phyloP scores from a whole-genome alignment of 2,113 vertebrate species.

The Entomyzon cyanotis region DNA sequence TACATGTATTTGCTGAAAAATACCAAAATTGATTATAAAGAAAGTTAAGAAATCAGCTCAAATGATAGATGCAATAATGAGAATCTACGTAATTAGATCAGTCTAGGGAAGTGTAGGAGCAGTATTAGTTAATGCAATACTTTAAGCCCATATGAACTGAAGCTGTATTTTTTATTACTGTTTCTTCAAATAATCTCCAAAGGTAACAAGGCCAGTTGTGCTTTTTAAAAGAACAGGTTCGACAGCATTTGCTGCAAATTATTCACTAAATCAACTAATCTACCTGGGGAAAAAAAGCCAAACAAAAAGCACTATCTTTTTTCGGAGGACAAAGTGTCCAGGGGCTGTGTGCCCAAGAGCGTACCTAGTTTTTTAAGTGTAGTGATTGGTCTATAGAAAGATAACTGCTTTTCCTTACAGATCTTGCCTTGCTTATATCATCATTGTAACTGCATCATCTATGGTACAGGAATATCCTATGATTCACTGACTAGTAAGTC shows the following conservation, averaged over 20 bases:
- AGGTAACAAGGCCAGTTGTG: neutral
- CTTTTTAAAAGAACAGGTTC: neutral
- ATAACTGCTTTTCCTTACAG: neutral
- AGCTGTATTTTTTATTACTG: neutral
- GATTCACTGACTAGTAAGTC: neutral
- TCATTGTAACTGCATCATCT: neutral
- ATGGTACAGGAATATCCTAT: neutral
- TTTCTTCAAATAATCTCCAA: neutral
- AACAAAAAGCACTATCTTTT: neutral
- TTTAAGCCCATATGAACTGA: neutral
- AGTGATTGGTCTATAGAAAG: neutral
- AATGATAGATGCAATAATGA: neutral
- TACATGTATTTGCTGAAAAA: neutral
- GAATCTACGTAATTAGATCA: neutral
- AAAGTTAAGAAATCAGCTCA: neutral
- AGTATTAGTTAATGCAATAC: neutral
- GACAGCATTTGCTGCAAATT: neutral
- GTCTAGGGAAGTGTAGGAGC: neutral
- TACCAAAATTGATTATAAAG: neutral
- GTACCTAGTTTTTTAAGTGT: neutral
- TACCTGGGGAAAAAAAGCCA: neutral
- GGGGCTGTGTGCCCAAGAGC: neutral
- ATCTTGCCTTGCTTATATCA: neutral
- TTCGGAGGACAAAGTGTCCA: neutral
- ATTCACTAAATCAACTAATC: neutral